Conservation (phyloP, 37 sponge, comb jelly and placozoan genomes). For the Ephydatia muelleri region DNA sequence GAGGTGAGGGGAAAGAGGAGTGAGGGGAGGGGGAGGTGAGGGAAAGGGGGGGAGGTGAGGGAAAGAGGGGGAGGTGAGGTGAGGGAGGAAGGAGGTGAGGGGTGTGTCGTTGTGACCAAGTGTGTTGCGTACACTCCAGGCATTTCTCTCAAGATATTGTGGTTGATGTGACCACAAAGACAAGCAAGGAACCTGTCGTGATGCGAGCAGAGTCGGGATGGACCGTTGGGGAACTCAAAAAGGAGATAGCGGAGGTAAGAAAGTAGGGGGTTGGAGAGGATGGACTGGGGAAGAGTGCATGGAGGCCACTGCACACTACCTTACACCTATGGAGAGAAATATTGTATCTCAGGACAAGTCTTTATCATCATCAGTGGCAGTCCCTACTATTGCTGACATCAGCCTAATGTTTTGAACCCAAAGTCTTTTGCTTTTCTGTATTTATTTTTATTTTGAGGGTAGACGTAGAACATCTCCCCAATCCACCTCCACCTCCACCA, state of each 20-base stretch:
- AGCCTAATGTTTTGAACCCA: not conserved
- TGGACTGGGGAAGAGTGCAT: no score
- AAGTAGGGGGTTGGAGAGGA: not conserved
- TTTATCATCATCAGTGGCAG: no score
- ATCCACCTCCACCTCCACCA: not conserved
- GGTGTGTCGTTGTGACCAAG: not conserved
- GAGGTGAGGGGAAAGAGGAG: no score
- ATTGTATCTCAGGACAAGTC: no score
- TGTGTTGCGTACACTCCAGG: constrained; percentile 21
- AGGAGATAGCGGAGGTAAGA: constrained; percentile 32
- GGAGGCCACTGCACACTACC: no score
- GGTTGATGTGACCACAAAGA: constrained; percentile 52
- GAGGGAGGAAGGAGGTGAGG: no score
- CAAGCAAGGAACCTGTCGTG: constrained; percentile 26
- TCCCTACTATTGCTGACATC: no score
- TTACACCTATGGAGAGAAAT: no score
- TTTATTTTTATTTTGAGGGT: not conserved
- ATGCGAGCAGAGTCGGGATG: constrained; percentile 62
- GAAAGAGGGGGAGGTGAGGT: no score
- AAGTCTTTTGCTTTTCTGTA: no score
- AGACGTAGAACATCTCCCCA: not conserved
- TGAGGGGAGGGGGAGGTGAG: no score
- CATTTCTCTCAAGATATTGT: constrained; percentile 63
- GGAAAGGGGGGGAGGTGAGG: no score
- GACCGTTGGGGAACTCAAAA: constrained; percentile 68